Evolutionary conservation across 2,113 vertebrate species (phyloP), one percentile per base, ranked within the genome.

Genomic region (Hucho hucho): DNA sequence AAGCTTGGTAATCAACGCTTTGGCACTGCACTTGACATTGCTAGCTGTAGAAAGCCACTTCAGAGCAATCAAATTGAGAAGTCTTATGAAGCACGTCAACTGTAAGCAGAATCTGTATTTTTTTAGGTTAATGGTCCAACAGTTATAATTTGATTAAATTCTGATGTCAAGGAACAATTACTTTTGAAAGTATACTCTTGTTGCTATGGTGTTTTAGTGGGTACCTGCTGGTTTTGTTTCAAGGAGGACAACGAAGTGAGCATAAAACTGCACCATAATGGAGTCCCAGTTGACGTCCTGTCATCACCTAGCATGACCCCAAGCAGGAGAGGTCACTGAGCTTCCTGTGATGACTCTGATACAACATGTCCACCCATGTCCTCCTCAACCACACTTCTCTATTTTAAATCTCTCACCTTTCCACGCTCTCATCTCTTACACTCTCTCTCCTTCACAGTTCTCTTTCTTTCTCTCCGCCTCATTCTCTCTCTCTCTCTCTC

Each of bases 401-500:
- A 11, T 64, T 64, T 64, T 6, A 64, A 64, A 64, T 26, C 4
- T 28, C 2, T 25, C 61, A 24, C 6, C 61, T 64, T 18, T 64
- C 61, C n/a, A 22, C n/a, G 1, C 61, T 24, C 20, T 64, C 22
- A 2, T 25, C 32, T 76, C 7, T 37, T 3, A 2, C 26, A 2
- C 32, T 37, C 37, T 43, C 37, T 43, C 37, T 43, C 37, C n/a
- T n/a, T n/a, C n/a, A n/a, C n/a, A n/a, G n/a, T n/a, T 43, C 53
- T n/a, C 12, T 29, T 58, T 43, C 58, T 67, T 43, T 46, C 20
- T n/a, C 26, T 56, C 37, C n/a, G n/a, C n/a, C n/a, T n/a, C n/a
- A n/a, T n/a, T 74, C 63, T 65, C 56, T 66, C 18, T 75, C 66
- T 22, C 22, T 75, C 66, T 26, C 4, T 47, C 58, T 25, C 9